Conservation (phyloP, 2,797 vertebrate species). For the Pipistrellus pygmaeus region DNA sequence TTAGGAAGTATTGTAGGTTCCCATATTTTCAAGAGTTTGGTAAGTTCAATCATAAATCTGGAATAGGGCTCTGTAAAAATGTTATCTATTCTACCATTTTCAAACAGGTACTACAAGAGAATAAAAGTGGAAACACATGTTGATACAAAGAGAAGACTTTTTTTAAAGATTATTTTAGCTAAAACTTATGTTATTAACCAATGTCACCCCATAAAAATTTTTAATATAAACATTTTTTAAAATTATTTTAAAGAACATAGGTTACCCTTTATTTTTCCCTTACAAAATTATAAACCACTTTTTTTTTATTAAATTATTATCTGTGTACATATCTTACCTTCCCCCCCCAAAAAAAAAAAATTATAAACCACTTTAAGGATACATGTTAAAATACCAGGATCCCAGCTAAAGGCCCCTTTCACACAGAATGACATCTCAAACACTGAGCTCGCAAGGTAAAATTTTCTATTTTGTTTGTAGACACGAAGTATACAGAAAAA, state of each 20-base stretch:
- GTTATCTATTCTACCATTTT: slow-evolving; percentile 98
- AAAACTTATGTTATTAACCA: not conserved
- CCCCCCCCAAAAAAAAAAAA: not conserved
- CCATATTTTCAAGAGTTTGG: slow-evolving; percentile 94
- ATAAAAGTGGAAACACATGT: slow-evolving; percentile 81
- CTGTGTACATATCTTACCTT: no score
- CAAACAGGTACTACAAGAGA: slow-evolving; percentile 95
- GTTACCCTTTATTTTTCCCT: slow-evolving; percentile 44
- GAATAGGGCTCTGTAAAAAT: slow-evolving; percentile 99
- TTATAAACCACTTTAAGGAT: slow-evolving; percentile 46
- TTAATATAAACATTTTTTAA: not conserved
- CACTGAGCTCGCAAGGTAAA: slow-evolving; percentile 31
- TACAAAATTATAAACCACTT: slow-evolving; percentile 13
- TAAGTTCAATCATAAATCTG: slow-evolving; percentile 96
- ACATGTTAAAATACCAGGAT: slow-evolving; percentile 30
- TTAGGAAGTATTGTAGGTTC: slow-evolving; percentile 93
- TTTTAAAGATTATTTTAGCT: slow-evolving; percentile 47
- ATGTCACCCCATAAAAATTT: not conserved
- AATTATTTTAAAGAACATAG: slow-evolving; percentile 50
- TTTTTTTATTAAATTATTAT: not conserved
- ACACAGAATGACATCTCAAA: not conserved
- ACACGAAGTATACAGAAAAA: not conserved
- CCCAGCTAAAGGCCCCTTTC: not conserved
- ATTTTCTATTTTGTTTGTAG: slow-evolving; percentile 40
- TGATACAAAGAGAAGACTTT: slow-evolving; percentile 67